Conservation (phyloP, 2,888 invertebrate species). For the Caenorhabditis panamensis region DNA sequence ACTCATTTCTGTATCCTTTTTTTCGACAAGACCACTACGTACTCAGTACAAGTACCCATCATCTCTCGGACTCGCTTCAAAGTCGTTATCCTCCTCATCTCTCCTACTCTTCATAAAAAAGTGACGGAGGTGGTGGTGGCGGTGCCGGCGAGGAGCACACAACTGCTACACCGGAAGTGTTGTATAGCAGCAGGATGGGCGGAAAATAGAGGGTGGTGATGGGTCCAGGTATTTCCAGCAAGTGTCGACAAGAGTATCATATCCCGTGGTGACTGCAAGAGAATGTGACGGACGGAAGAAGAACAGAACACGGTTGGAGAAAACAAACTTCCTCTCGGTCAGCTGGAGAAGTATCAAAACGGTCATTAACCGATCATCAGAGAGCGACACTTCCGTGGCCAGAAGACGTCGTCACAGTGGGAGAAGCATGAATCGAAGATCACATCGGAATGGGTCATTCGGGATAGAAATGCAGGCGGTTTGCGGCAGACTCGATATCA, state of each 20-base stretch:
- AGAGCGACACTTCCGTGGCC: not conserved
- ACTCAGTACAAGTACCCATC: constrained; percentile 1
- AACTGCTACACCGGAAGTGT: constrained; percentile 56
- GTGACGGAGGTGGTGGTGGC: not conserved
- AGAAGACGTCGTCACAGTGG: not conserved
- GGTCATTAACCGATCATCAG: constrained; percentile 14
- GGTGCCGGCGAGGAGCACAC: constrained; percentile 8
- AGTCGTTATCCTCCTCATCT: not conserved
- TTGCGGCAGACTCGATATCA: constrained; percentile 28
- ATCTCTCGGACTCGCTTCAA: not conserved
- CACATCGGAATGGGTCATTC: not conserved
- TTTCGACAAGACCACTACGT: too few relatives aligned
- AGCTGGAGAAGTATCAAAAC: constrained; percentile 6
- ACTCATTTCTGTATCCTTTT: not conserved
- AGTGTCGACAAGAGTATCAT: constrained; percentile 27
- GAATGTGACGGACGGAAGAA: not conserved
- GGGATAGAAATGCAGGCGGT: not conserved
- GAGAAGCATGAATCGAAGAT: constrained; percentile 7
- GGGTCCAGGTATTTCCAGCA: constrained; percentile 27
- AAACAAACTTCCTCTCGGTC: constrained; percentile 17
- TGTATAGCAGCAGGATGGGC: constrained; percentile 3
- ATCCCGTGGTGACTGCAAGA: constrained; percentile 19
- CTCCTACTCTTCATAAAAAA: not conserved
- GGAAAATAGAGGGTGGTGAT: not conserved
- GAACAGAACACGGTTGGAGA: constrained; percentile 28